A percentile compares a stretch with the other conserved stretches of the same genome.
Conservation (phyloP, 1,140 invertebrate species). For the Drosophila pseudoananassae region DNA sequence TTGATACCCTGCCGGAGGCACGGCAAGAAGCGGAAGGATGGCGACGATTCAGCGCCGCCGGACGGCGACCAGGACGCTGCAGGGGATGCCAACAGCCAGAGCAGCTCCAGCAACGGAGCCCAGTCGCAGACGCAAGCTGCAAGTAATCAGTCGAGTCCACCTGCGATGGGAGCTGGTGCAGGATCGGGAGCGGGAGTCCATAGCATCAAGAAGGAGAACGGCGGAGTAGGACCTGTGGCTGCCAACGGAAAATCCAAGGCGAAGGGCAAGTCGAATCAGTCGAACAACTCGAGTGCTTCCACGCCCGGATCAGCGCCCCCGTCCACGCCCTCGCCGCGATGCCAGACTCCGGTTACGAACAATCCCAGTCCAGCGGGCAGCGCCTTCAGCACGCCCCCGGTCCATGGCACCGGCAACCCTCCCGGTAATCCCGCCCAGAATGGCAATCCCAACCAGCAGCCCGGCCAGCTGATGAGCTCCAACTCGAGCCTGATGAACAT, state of each 20-base stretch:
- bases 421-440: conserved; percentile 33
- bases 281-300: conserved; percentile 72
- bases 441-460: conserved; percentile 37
- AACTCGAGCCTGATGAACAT: conserved; percentile 88
- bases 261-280: conserved; percentile 72
- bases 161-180: conserved; percentile 36
- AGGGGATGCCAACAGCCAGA: conserved; percentile 53
- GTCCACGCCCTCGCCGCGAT: conserved; percentile 81
- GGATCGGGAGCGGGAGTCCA: not conserved
- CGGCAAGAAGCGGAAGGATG: conserved; percentile 91
- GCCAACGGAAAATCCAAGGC: conserved; percentile 53
- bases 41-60: conserved; percentile 85
- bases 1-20: conserved; percentile 92
- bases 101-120: conserved; percentile 83
- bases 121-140: conserved; percentile 59
- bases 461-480: conserved; percentile 83
- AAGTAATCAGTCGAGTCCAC: conserved; percentile 70
- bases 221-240: conserved; percentile 28
- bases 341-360: conserved; percentile 84
- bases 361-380: conserved; percentile 83
- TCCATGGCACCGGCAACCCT: conserved; percentile 54
- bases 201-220: conserved; percentile 68
- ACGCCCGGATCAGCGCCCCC: conserved; percentile 84
- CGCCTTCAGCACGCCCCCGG: conserved; percentile 79
- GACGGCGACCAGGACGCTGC: conserved; percentile 68